Base-by-base conservation (phyloP, 1,140 invertebrate genomes). In the Ridgeia piscesae region DNA sequence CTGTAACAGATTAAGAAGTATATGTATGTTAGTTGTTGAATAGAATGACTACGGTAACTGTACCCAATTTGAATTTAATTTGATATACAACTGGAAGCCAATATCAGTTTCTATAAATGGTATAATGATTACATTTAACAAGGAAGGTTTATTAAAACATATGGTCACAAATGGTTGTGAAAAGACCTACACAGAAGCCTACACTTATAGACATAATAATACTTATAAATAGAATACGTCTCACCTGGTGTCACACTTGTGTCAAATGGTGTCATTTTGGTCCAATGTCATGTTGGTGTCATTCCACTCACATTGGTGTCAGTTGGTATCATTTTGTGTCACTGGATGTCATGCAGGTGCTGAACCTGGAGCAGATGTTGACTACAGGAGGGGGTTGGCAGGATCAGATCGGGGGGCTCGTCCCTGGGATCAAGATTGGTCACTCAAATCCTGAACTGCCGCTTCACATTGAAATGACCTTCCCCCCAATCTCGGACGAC, bases 331-430 rank as follows among this genome's bases (percentile, higher is more conserved):
- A 77, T 9, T 77, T 31, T 21, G 58, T 77, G 58, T 77, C 14
- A 77, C 17, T 31, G 11, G 58, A 31, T 77, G 58, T 77, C 0
- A 77, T 77, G 58, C 27, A 96, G 96, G 96, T 97, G 1, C 94
- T 97, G 21, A 95, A 96, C 92, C 93, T 97, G 42, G 97, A 97
- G 92, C 96, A 97, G 94, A 93, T 97, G 93, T 93, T 97, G 92
- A 97, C 97, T 9, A 97, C 97, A 92, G 95, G 95, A 35, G 97
- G 97, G 34, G 97, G 97, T 1, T 97, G 97, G 97, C 97, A 97
- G 94, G 97, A 97, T 93, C 96, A 97, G 94, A 96, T 97, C 11
- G 96, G 96, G 77, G 96, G 96, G 0, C 94, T 97, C 2, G 93
- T 95, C 50, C 96, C 96, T n/a, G 96, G 96, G 21, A 94, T 96